Percentiles rank a stretch among this genome's conserved stretches.
Conservation (phyloP, 2,888 invertebrate species). For the Scaptomyza reducta region DNA sequence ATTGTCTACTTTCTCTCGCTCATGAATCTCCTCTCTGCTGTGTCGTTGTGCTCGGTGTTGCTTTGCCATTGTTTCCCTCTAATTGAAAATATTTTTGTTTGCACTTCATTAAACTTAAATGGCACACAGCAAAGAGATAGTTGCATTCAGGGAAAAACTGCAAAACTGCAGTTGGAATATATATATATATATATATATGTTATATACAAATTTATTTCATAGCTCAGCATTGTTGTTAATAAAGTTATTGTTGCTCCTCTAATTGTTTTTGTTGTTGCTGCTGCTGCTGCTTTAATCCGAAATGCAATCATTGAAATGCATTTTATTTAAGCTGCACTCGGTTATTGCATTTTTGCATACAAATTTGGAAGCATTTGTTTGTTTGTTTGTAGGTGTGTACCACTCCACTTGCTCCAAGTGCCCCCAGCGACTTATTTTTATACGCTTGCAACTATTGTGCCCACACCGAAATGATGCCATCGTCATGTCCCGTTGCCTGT, state of each 20-base stretch:
- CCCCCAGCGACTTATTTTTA: slow-evolving; percentile 72
- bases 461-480: neutral
- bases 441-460: slow-evolving; percentile 69
- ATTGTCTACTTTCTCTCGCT: slow-evolving; percentile 20
- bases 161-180: slow-evolving; percentile 25
- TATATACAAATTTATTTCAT: slow-evolving; percentile 38
- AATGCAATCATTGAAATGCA: slow-evolving; percentile 80
- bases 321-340: slow-evolving; percentile 77
- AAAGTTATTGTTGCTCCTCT: slow-evolving; percentile 1
- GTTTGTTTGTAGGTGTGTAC: neutral
- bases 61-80: slow-evolving; percentile 50
- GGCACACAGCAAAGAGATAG: slow-evolving; percentile 34
- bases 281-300: slow-evolving; percentile 60
- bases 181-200: slow-evolving; percentile 15
- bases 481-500: slow-evolving; percentile 12
- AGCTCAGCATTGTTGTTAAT: slow-evolving; percentile 34
- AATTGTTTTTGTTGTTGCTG: neutral
- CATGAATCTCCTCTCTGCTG: slow-evolving; percentile 20
- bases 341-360: slow-evolving; percentile 77
- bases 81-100: slow-evolving; percentile 78
- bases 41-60: slow-evolving; percentile 7
- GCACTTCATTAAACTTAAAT: slow-evolving; percentile 76
- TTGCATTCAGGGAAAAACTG: slow-evolving; percentile 24
- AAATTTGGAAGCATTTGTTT: slow-evolving; percentile 57
- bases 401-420: slow-evolving; percentile 4